A percentile compares a stretch with the other conserved stretches of the same genome.
These are phyloP conservation scores for Epistrophella euchroma DNA, from an alignment of 2,888 invertebrate species.

Conservation along the genomic window DNA sequence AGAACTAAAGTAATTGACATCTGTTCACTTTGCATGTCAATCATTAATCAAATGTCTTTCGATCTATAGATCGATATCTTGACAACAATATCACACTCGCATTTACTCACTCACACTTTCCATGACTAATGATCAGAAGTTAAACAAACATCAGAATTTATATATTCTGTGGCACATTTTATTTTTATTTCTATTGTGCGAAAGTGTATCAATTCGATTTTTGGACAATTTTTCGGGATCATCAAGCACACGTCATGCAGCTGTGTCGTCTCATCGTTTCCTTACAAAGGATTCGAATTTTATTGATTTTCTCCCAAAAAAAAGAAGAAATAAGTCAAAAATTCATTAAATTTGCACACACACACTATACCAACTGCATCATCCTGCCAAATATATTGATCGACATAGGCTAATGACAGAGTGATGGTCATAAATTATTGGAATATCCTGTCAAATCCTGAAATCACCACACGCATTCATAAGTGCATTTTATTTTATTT, in stretches of 20 bases:
- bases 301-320: slow-evolving; percentile 58
- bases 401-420: slow-evolving; percentile 71
- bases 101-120: slow-evolving; percentile 21
- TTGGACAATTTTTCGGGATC: slow-evolving; percentile 55
- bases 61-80: slow-evolving; percentile 20
- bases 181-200: slow-evolving; percentile 27
- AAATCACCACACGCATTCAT: slow-evolving; percentile 27
- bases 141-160: slow-evolving; percentile 68
- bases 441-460: slow-evolving; percentile 56
- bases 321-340: slow-evolving; percentile 48
- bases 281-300: slow-evolving; percentile 18
- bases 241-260: slow-evolving; percentile 50
- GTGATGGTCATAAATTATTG: slow-evolving; percentile 70
- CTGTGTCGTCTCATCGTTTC: slow-evolving; percentile 15
- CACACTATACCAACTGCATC: not conserved
- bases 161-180: slow-evolving; percentile 6
- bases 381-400: slow-evolving; percentile 58
- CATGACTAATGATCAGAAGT: slow-evolving; percentile 71
- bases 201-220: slow-evolving; percentile 42
- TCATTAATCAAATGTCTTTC: slow-evolving; percentile 63
- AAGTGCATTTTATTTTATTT: slow-evolving; percentile 37
- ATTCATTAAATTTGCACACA: slow-evolving; percentile 62
- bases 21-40: slow-evolving; percentile 41
- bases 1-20: slow-evolving; percentile 20
- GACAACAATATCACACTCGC: slow-evolving; percentile 12